A percentile compares a stretch with the other conserved stretches of the same genome.
Evolutionary conservation across 2,113 vertebrate genomes (phyloP).

Genomic region (Lamprotornis superbus): DNA sequence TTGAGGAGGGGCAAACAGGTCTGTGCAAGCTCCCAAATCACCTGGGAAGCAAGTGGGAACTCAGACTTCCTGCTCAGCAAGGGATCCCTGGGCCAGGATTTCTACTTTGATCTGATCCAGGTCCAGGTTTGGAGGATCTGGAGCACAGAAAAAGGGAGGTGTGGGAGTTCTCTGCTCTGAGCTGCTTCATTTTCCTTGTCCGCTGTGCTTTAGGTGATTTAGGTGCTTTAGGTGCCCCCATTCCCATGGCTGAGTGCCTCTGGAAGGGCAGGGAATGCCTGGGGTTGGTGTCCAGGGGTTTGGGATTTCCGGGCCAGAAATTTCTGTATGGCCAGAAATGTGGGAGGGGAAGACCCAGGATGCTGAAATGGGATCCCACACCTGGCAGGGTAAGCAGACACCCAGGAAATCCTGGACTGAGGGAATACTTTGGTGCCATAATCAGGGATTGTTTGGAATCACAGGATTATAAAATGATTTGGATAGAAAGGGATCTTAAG

Average conservation of each 20-base stretch:
- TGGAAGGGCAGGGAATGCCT: neutral
- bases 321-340: neutral
- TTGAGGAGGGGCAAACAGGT: constrained; percentile 36
- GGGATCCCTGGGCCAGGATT: neutral
- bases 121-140: neutral
- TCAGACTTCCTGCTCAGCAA: neutral
- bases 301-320: neutral
- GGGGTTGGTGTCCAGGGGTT: neutral
- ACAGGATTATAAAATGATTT: neutral
- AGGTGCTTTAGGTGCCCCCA: neutral
- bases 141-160: neutral
- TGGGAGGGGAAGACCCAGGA: neutral
- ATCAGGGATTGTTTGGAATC: neutral
- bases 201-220: neutral
- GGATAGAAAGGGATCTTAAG: neutral
- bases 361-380: neutral
- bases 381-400: neutral
- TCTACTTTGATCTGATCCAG: neutral
- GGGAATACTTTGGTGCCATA: neutral
- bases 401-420: neutral
- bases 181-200: neutral
- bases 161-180: neutral
- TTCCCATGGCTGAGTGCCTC: neutral
- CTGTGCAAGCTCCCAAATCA: constrained; percentile 41
- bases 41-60: neutral